phyloP scores from a whole-genome alignment of 2,888 invertebrate species.

The Drepana falcataria region DNA sequence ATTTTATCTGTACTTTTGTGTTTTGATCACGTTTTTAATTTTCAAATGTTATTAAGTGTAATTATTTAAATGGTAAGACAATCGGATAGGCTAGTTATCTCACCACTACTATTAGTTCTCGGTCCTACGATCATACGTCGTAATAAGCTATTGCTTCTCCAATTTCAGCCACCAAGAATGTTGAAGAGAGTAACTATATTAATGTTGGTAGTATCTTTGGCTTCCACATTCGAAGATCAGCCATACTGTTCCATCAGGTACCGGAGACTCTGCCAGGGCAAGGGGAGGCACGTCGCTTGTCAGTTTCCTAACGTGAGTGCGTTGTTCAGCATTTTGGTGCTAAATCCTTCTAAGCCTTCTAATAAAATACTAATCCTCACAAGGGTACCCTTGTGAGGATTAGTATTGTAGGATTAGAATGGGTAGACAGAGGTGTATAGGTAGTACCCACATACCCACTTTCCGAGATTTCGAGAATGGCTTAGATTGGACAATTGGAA shows the following conservation, averaged over 20 bases:
- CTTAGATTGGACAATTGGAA: no score
- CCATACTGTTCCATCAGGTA: conserved; percentile 56
- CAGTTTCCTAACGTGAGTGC: conserved; percentile 52
- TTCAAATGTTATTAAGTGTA: conserved; percentile 15
- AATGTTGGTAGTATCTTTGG: conserved; percentile 14
- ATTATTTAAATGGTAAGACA: conserved; percentile 1
- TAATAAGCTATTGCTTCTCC: neutral
- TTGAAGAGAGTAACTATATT: conserved; percentile 1
- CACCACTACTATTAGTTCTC: no score
- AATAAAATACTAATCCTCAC: no score
- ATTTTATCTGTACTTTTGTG: conserved; percentile 9
- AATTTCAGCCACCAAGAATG: conserved; percentile 1
- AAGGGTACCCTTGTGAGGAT: no score
- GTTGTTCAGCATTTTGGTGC: no score
- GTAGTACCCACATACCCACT: no score
- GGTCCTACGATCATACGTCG: neutral
- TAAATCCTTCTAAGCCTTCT: no score
- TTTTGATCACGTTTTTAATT: conserved; percentile 10
- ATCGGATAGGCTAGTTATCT: no score
- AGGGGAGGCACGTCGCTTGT: conserved; percentile 60
- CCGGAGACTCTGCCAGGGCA: conserved; percentile 56
- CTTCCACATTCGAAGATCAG: conserved; percentile 34
- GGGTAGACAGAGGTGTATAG: no score
- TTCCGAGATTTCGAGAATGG: no score
- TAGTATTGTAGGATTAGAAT: no score